phyloP scores from a whole-genome alignment of 2,113 vertebrate genomes.

The Neodon shergylaensis region DNA sequence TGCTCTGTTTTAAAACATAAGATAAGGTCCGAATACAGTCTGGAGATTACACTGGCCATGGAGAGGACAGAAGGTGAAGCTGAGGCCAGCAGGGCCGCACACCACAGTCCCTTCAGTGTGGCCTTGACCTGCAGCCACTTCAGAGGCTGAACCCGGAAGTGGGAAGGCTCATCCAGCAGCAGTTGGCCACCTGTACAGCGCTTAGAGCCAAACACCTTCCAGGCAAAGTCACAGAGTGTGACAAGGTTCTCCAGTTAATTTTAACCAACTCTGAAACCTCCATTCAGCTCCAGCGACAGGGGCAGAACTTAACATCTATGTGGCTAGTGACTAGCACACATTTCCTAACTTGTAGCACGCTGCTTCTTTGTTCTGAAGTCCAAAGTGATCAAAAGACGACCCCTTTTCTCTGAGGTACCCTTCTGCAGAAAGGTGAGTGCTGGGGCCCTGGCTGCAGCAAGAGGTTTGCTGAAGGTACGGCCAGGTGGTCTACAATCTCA shows the following conservation, averaged over 20 bases:
- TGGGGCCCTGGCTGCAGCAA: accelerated
- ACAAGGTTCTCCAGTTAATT: background rate
- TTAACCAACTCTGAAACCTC: background rate
- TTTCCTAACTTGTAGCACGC: background rate
- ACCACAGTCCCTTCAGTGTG: background rate
- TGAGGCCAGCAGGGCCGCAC: background rate
- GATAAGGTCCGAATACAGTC: background rate
- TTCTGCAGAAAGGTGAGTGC: background rate
- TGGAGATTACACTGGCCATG: background rate
- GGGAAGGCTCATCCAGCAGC: background rate
- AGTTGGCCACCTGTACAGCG: background rate
- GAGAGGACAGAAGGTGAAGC: background rate
- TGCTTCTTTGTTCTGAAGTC: background rate
- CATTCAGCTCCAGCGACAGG: background rate
- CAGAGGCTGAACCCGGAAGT: background rate
- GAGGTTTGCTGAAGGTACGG: accelerated
- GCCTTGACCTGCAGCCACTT: background rate
- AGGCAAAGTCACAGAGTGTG: background rate
- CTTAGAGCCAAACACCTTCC: background rate
- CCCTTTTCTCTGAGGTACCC: background rate
- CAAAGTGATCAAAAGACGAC: background rate
- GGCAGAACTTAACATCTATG: background rate
- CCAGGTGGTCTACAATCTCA: accelerated
- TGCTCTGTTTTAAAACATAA: constrained; percentile 9
- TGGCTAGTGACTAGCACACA: background rate